Percentiles rank a stretch among this genome's conserved stretches.
phyloP scores from a whole-genome alignment of 2,113 vertebrate species.

The Sminthopsis crassicaudata region DNA sequence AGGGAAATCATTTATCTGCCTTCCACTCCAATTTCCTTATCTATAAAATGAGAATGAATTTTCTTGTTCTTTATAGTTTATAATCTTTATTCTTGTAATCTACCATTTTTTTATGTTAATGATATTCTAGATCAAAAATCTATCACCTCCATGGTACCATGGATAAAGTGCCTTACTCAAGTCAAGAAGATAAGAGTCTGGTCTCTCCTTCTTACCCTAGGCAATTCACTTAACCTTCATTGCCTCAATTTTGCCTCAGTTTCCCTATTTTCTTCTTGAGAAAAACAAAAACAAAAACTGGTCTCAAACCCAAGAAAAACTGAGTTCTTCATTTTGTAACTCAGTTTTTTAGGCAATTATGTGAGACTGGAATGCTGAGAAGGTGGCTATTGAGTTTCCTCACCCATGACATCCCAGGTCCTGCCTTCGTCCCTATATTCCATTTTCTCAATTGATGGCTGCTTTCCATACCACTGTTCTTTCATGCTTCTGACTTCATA shows the following conservation, averaged over 20 bases:
- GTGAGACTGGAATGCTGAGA: background rate
- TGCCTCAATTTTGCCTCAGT: background rate
- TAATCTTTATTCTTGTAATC: background rate
- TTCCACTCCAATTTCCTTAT: too few relatives aligned
- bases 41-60: background rate
- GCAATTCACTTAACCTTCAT: background rate
- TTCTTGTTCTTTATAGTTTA: background rate
- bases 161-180: background rate
- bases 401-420: too few relatives aligned
- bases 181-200: background rate
- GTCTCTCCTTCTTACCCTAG: background rate
- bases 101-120: background rate
- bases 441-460: background rate
- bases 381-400: background rate
- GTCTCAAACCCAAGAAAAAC: background rate
- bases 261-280: too few relatives aligned
- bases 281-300: background rate
- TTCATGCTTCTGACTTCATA: background rate
- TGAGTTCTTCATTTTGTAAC: background rate
- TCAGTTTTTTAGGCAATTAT: background rate
- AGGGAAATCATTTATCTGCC: too few relatives aligned
- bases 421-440: too few relatives aligned
- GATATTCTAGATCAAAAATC: background rate
- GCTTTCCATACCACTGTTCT: background rate
- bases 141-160: background rate